These are phyloP conservation scores for Bombus waltoni DNA, from an alignment of 1,140 invertebrate genomes.

Conservation along the genomic window DNA sequence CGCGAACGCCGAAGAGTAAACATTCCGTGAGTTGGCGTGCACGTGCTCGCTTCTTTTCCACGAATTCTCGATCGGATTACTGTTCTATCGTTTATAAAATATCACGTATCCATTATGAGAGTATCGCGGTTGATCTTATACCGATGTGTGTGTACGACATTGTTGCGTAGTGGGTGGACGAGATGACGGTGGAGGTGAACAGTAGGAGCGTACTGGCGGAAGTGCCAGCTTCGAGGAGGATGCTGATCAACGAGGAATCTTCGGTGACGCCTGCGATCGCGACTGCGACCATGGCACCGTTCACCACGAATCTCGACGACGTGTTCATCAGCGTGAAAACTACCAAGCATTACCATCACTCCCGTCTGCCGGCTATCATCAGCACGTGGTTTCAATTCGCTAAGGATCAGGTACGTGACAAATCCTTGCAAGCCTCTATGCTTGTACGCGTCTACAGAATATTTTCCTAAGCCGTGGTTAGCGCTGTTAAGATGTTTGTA, in stretches of 20 bases:
- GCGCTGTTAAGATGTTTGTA: not conserved
- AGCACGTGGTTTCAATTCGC: slow-evolving; percentile 97
- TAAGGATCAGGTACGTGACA: slow-evolving; percentile 91
- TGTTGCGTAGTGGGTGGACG: slow-evolving; percentile 75
- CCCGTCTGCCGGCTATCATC: slow-evolving; percentile 92
- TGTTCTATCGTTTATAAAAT: not conserved
- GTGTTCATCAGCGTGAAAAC: slow-evolving; percentile 98
- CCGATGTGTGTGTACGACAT: not conserved
- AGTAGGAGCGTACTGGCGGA: slow-evolving; percentile 67
- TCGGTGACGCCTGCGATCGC: slow-evolving; percentile 80
- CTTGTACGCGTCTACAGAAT: not conserved
- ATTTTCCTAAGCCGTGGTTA: too few species aligned
- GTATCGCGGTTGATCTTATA: too few species aligned
- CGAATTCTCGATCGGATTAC: slow-evolving; percentile 1
- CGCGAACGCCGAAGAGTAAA: not conserved
- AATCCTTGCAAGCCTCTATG: not conserved
- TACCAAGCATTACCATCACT: slow-evolving; percentile 92
- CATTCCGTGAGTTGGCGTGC: not conserved
- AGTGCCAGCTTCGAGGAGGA: slow-evolving; percentile 64
- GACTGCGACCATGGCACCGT: slow-evolving; percentile 86
- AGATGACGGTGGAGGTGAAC: slow-evolving; percentile 66
- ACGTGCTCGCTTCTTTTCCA: not conserved
- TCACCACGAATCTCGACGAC: slow-evolving; percentile 89
- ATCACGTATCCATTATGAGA: not conserved
- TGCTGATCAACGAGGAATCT: slow-evolving; percentile 68